Base-by-base conservation (phyloP, 1,140 invertebrate species). In the Leptoteleia sp. region DNA sequence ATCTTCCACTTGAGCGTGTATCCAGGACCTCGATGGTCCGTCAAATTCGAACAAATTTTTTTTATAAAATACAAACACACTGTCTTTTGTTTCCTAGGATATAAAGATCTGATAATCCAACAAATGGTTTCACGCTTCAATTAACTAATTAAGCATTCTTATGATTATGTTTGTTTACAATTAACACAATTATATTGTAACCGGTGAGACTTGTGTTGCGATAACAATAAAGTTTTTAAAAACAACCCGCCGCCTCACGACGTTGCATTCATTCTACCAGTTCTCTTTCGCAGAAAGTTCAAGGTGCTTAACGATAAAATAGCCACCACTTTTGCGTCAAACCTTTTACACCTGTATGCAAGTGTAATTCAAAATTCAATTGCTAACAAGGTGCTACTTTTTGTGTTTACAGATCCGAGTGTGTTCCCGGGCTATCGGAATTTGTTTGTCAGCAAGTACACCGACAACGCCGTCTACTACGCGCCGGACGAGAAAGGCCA, bases 201-300 rank as follows among this genome's bases (percentile, higher is more conserved):
- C 48, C 42, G 50, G 52, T 68, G 48, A 62, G 54, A 35, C 35
- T 64, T 76, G 64, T 70, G 55, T 76, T 70, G 50, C 35, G 22
- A 76, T 45, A 67, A 75, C 16, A 73, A 73, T 65, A 75, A 75
- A 75, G 50, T 64, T 76, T 76, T 55, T 48, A 31, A 68, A 68
- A 62, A 62, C 12, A n/a, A 76, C 8, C 62, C 12, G 27, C n/a
- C 33, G 43, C 17, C 31, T n/a, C 7, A 11, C 15, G 31, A 12
- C 17, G 19, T 62, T 54, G 19, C 35, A 62, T 65, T 75, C 29
- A 55, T 62, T 57, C 13, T n/a, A 71, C 37, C 55, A 48, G 9
- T 29, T 31, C 33, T 19, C 33, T 37, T 29, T 5, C 5, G 19
- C 38, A 61, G 45, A 4, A 52, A 22, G 2, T 4, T 4, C 1